Evolutionary conservation across 2,888 invertebrate species (phyloP), one percentile per base, ranked within the genome.

Genomic region (Metallyticus violacea): DNA sequence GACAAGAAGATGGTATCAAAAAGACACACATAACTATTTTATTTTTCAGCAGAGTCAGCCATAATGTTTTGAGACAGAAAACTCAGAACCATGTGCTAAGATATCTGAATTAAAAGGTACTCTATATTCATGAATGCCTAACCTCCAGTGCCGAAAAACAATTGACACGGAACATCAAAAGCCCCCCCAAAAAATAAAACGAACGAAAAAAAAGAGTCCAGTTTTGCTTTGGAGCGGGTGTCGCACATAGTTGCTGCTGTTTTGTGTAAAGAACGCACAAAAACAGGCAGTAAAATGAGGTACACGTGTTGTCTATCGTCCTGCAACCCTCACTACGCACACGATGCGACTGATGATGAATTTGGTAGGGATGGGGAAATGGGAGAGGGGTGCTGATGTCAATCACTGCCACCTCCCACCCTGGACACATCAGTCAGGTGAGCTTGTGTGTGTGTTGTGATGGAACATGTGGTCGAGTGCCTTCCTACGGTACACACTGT

Each of bases 321-420:
- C 40, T 62, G 40, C 22, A 62, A 62, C 40, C 40, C 40, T 62
- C 40, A 62, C 40, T 22, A 62, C 40, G n/a, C n/a, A n/a, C n/a
- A n/a, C n/a, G n/a, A 28, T 77, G 83, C 77, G 83, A 83, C 77
- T 83, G 83, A 83, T 83, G 83, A 83, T 77, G 77, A 83, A 28
- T 83, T 81, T 83, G 28, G 83, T 62, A 62, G 77, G 83, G 28
- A 62, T 82, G 28, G 77, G 40, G 28, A 62, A 26, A 62, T 62
- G 76, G 7, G 76, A 9, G 76, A 77, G 77, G 77, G 40, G 83
- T 77, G 83, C 28, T 7, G 28, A 62, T 82, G 83, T 83, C 83
- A 83, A 83, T 83, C 83, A 83, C 76, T 76, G 82, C 28, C 40
- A 22, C 26, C 28, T n/a, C 77, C 77, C 83, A 79, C 27, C 40